Conservation (phyloP, 2,113 vertebrate genomes). For the Toxostoma redivivum region DNA sequence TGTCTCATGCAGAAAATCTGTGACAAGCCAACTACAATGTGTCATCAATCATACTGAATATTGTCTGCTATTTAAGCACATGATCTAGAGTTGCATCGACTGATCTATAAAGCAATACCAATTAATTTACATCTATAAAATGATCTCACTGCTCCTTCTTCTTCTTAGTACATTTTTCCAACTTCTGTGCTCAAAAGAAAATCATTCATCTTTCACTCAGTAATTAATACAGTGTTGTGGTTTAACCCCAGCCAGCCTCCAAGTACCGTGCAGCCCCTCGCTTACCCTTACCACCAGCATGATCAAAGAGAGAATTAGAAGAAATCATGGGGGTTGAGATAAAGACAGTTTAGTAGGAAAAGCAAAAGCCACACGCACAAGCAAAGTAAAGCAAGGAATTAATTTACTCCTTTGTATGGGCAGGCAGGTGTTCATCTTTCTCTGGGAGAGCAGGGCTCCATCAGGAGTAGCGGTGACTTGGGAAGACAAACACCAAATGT, state of each 20-base stretch:
- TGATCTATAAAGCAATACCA: not conserved
- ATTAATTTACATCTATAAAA: not conserved
- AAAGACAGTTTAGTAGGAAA: not conserved
- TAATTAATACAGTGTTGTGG: not conserved
- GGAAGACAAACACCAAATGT: not conserved
- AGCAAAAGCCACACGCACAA: not conserved
- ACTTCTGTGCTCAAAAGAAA: not conserved
- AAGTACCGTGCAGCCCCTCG: fast-evolving
- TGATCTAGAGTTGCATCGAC: not conserved
- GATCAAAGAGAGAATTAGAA: too few relatives aligned
- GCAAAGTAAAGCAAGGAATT: not conserved
- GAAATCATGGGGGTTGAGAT: not conserved
- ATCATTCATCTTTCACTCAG: not conserved
- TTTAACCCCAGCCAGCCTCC: not conserved
- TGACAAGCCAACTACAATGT: not conserved
- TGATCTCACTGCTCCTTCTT: not conserved
- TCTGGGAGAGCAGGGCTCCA: not conserved
- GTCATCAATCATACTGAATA: not conserved
- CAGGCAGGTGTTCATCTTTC: too few relatives aligned
- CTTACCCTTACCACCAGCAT: fast-evolving
- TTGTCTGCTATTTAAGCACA: not conserved
- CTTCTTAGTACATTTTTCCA: not conserved
- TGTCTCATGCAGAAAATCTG: not conserved
- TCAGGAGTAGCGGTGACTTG: fast-evolving
- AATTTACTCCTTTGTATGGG: not conserved